Conservation (phyloP, 2,113 vertebrate species). For the Amblyornis subalaris region DNA sequence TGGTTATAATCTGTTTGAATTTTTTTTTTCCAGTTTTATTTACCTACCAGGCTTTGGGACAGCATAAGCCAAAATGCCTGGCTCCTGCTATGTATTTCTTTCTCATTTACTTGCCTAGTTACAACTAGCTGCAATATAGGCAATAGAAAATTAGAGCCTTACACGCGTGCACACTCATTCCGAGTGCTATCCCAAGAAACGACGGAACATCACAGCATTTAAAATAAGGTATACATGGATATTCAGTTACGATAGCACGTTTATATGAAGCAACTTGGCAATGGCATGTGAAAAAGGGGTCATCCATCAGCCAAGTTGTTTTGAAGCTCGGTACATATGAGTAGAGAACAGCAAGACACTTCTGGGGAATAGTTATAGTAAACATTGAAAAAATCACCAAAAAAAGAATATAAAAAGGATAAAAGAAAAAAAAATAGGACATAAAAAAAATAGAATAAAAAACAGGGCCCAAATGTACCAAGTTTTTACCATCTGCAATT, state of each 20-base stretch:
- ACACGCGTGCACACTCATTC: background rate
- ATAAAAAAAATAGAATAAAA: background rate
- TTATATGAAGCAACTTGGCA: conserved; percentile 52
- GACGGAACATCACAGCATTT: background rate
- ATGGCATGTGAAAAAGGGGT: conserved; percentile 44
- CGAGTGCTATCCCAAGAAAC: conserved; percentile 33
- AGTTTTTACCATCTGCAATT: background rate
- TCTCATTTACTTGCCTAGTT: conserved; percentile 57
- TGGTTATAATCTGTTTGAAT: conserved; percentile 50
- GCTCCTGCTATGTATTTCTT: conserved; percentile 29
- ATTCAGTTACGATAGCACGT: conserved; percentile 27
- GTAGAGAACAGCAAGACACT: conserved; percentile 53
- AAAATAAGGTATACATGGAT: conserved; percentile 10
- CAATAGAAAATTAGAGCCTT: conserved; percentile 57
- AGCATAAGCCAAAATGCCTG: conserved; percentile 38
- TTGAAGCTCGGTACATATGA: conserved; percentile 54
- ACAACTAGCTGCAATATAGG: conserved; percentile 61
- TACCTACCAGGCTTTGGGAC: conserved; percentile 47
- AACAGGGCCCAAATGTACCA: background rate
- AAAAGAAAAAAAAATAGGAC: conserved; percentile 2
- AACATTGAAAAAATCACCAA: conserved; percentile 44
- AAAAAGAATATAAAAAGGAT: background rate
- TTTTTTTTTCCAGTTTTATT: conserved; percentile 38
- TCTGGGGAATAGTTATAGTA: conserved; percentile 46
- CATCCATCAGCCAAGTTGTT: conserved; percentile 52